These are phyloP conservation scores for Anthoscopus minutus DNA, from an alignment of 2,113 vertebrate genomes.

Conservation along the genomic window DNA sequence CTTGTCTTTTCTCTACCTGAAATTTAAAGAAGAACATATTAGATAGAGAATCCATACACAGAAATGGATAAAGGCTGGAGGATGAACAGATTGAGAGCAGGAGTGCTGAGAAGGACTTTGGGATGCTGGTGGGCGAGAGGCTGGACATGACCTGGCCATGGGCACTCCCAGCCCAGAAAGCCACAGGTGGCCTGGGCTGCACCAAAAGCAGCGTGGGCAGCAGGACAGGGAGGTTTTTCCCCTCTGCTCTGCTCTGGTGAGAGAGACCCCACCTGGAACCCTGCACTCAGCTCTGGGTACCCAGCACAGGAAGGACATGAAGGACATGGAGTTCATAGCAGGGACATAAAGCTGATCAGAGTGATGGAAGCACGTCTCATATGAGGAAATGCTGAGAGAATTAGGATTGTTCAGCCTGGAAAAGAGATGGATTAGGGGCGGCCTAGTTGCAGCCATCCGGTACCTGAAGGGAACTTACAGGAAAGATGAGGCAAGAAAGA, in stretches of 20 bases:
- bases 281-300: not conserved
- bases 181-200: not conserved
- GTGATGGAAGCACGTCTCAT: not conserved
- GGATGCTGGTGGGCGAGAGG: not conserved
- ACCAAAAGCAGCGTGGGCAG: rapidly evolving
- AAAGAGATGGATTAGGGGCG: not conserved
- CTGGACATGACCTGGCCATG: not conserved
- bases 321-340: not conserved
- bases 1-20: not conserved
- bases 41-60: not conserved
- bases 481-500: not conserved
- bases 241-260: not conserved
- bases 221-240: not conserved
- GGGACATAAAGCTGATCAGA: not conserved
- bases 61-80: not conserved
- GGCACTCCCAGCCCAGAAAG: not conserved
- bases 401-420: not conserved
- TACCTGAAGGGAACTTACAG: not conserved
- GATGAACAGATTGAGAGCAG: not conserved
- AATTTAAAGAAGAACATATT: not conserved
- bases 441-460: not conserved
- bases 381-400: not conserved
- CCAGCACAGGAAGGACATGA: not conserved
- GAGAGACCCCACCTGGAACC: not conserved
- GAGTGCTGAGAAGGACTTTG: rapidly evolving